phyloP scores from a whole-genome alignment of 2,797 vertebrate species.

The Coregonus sp. region DNA sequence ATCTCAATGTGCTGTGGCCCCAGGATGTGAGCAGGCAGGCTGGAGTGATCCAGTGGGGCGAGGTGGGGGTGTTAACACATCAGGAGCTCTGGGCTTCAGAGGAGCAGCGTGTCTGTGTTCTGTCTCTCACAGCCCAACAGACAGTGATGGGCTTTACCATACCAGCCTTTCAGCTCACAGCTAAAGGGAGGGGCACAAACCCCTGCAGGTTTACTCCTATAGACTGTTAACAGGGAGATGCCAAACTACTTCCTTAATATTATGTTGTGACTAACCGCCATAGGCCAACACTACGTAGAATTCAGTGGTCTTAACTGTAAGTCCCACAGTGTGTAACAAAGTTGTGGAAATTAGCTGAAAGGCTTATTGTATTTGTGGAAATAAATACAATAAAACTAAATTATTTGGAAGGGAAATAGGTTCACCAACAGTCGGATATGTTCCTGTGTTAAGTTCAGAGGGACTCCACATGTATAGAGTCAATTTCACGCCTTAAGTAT shows the following conservation, averaged over 20 bases:
- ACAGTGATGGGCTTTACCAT: conserved; percentile 25
- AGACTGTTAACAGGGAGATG: conserved; percentile 5
- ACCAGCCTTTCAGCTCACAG: conserved; percentile 12
- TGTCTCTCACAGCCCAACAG: conserved; percentile 30
- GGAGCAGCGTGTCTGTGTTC: conserved; percentile 50
- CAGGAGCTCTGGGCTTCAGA: conserved; percentile 56
- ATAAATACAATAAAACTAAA: neutral
- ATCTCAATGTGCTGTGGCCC: conserved; percentile 41
- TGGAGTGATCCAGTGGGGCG: conserved; percentile 27
- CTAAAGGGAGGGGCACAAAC: conserved; percentile 1
- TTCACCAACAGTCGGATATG: conserved; percentile 35
- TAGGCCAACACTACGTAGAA: neutral
- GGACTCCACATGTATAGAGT: conserved; percentile 30
- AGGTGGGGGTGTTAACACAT: conserved; percentile 33
- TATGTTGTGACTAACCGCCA: conserved; percentile 26
- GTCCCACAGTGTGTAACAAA: conserved; percentile 16
- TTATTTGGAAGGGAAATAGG: conserved; percentile 7
- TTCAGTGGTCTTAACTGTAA: conserved; percentile 17
- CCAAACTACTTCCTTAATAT: conserved; percentile 3
- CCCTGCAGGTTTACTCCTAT: neutral
- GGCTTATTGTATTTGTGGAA: conserved; percentile 13
- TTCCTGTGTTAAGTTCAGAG: conserved; percentile 20
- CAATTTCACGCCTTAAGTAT: too few species aligned
- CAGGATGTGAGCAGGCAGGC: conserved; percentile 42
- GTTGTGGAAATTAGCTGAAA: neutral